Evolutionary conservation across 2,888 invertebrate genomes (phyloP).

Genomic region (Bhutanitis thaidina): DNA sequence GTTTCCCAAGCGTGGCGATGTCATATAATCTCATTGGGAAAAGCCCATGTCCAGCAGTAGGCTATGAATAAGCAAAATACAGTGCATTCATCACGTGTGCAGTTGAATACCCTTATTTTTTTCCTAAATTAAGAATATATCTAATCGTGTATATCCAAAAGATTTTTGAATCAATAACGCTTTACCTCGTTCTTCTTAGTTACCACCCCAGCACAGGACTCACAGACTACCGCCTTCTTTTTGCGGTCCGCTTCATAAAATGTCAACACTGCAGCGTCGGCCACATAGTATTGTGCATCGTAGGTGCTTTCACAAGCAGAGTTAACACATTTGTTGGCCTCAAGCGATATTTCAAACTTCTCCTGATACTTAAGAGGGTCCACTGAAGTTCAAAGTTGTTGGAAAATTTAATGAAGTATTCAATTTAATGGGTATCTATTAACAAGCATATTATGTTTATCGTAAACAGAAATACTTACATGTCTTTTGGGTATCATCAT

Average conservation of each 20-base stretch:
- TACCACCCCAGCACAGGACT: slow-evolving; percentile 35
- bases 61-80: too few relatives aligned
- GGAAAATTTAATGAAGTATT: too few relatives aligned
- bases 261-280: slow-evolving; percentile 57
- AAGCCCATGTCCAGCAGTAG: too few relatives aligned
- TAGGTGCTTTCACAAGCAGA: slow-evolving; percentile 63
- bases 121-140: too few relatives aligned
- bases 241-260: slow-evolving; percentile 58
- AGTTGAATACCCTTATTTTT: too few relatives aligned
- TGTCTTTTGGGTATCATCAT: slow-evolving; percentile 48
- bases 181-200: slow-evolving; percentile 45
- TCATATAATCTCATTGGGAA: too few relatives aligned
- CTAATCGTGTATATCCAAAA: too few relatives aligned
- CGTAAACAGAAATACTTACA: not conserved
- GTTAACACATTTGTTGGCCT: slow-evolving; percentile 72
- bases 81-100: too few relatives aligned
- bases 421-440: not conserved
- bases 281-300: slow-evolving; percentile 39
- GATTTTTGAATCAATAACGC: not conserved
- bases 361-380: not conserved
- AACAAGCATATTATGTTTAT: too few relatives aligned
- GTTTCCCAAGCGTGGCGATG: too few relatives aligned
- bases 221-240: slow-evolving; percentile 37
- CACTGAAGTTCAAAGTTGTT: not conserved
- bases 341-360: not conserved